Evolutionary conservation across 2,888 invertebrate species (phyloP).

Genomic region (Choristoneura rosaceana): DNA sequence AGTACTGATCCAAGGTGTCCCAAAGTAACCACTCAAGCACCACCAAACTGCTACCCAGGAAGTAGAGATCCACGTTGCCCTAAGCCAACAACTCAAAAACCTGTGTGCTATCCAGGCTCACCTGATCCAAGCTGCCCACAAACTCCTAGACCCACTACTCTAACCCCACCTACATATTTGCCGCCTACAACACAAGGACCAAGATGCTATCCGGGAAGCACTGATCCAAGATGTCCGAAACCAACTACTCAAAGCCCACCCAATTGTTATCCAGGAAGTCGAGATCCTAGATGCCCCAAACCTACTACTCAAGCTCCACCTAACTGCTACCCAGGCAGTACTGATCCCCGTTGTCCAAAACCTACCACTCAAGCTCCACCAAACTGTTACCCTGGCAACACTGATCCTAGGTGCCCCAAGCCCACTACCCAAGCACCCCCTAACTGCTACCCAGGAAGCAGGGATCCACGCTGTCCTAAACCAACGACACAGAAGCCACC

Average conservation of each 20-base stretch:
- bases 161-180: slow-evolving; percentile 57
- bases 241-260: slow-evolving; percentile 52
- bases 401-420: slow-evolving; percentile 59
- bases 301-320: slow-evolving; percentile 46
- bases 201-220: slow-evolving; percentile 58
- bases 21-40: slow-evolving; percentile 44
- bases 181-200: slow-evolving; percentile 51
- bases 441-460: slow-evolving; percentile 46
- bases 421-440: slow-evolving; percentile 48
- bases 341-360: slow-evolving; percentile 56
- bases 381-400: slow-evolving; percentile 52
- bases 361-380: slow-evolving; percentile 46
- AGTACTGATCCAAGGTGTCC: slow-evolving; percentile 58
- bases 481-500: slow-evolving; percentile 46
- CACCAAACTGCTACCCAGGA: slow-evolving; percentile 56
- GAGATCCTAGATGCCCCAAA: slow-evolving; percentile 57
- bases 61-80: slow-evolving; percentile 49
- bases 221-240: slow-evolving; percentile 56
- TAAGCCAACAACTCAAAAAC: slow-evolving; percentile 49
- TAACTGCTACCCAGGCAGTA: slow-evolving; percentile 60
- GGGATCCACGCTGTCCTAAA: slow-evolving; percentile 46
- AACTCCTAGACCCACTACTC: slow-evolving; percentile 13
- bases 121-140: neutral
- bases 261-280: slow-evolving; percentile 57
- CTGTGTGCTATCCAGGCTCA: slow-evolving; percentile 42